Conservation (phyloP, 2,797 vertebrate genomes). For the Callimico goeldii region DNA sequence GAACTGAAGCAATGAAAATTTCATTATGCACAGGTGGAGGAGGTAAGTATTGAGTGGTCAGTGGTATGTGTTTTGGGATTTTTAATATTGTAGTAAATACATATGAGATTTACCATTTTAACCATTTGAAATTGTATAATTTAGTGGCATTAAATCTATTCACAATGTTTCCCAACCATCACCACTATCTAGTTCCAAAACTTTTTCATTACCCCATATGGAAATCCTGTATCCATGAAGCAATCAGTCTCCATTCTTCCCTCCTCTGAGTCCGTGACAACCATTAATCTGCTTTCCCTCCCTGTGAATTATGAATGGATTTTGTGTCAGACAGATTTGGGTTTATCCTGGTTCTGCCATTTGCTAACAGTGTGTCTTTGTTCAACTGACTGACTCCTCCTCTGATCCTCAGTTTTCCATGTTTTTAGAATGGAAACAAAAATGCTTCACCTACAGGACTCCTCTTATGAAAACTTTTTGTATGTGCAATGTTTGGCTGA, state of each 20-base stretch:
- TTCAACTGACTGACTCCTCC: not conserved
- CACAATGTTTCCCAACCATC: not conserved
- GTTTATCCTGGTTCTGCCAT: not conserved
- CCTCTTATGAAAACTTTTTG: not conserved
- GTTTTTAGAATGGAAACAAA: constrained; percentile 28
- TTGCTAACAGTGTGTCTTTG: not conserved
- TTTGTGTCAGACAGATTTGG: not conserved
- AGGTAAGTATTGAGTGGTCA: not conserved
- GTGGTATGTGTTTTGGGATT: not conserved
- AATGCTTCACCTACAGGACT: not conserved
- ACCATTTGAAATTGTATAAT: not conserved
- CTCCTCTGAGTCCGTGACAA: not conserved
- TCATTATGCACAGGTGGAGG: not conserved
- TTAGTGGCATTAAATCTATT: not conserved
- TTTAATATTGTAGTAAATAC: not conserved
- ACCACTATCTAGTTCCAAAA: not conserved
- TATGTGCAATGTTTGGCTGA: constrained; percentile 5
- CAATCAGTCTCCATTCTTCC: not conserved
- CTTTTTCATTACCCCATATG: not conserved
- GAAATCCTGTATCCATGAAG: not conserved
- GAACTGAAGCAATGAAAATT: not conserved
- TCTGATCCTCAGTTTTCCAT: not conserved
- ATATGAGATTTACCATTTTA: not conserved
- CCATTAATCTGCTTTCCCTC: not conserved
- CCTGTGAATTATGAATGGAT: not conserved